Base-by-base conservation (phyloP, 2,888 invertebrate species). In the Ophion obscuratus region DNA sequence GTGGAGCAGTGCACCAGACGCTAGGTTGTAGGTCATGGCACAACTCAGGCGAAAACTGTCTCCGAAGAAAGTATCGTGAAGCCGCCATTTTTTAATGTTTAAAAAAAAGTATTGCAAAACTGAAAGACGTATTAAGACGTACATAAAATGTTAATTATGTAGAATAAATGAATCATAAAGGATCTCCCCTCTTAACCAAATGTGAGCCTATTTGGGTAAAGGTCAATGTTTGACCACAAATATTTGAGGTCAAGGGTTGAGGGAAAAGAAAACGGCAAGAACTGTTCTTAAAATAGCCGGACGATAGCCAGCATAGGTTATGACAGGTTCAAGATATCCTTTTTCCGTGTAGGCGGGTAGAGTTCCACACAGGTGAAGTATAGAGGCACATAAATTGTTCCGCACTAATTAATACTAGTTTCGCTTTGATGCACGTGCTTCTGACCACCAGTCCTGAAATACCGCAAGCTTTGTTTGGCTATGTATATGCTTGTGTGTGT, bases 391-490 rank as follows among this genome's bases (percentile, higher is more conserved):
- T 67, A 74, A 81, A 66, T 81, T 73, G 66, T 24, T 73, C 27
- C 61, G 44, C 79, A 62, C 47, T 70, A 70, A 79, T 79, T 79
- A 79, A 79, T 79, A 70, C 68, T 31, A 70, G 68, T 79, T 70
- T 79, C 70, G 59, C 70, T 70, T 79, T 79, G 79, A 79, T 47
- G 79, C 62, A 79, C 70, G 70, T 79, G 79, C 62, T 61, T 31
- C 44, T 79, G 70, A 79, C 79, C 79, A 47, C 79, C 24, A 70
- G 79, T 79, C 70, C 70, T 40, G 47, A 70, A 79, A 79, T 70
- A 79, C 79, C 79, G 31, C 79, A 62, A 79, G 44, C 31, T 70
- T 27, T 24, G 59, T 67, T 20, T 70, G 17, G 11, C 14, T 6
- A 14, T 68, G n/a, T 17, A 31, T 47, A 47, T 10, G 11, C 6